These are phyloP conservation scores for Odontocolon sp. DNA, from an alignment of 2,888 invertebrate species.

Conservation along the genomic window DNA sequence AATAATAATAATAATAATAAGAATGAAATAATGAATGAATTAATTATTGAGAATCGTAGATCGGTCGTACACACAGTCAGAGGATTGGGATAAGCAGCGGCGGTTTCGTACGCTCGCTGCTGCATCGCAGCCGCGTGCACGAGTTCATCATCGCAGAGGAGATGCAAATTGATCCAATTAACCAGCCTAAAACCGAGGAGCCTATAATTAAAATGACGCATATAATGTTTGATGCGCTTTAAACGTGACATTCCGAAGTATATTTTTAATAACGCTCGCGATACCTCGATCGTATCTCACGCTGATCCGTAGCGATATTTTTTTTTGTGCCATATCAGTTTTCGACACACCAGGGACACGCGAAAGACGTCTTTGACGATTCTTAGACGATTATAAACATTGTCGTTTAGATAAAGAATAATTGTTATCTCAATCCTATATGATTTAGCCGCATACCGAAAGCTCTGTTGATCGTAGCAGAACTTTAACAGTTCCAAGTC, in stretches of 20 bases:
- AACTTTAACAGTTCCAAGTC: no score
- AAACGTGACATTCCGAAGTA: conserved; percentile 39
- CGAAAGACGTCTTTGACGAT: conserved; percentile 2
- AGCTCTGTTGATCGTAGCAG: conserved; percentile 31
- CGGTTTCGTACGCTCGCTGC: conserved; percentile 44
- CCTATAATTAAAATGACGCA: conserved; percentile 59
- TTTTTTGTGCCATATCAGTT: background rate
- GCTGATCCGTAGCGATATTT: conserved; percentile 6
- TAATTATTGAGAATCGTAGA: conserved; percentile 17
- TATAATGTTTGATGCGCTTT: conserved; percentile 52
- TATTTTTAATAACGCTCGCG: conserved; percentile 24
- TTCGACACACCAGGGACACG: conserved; percentile 28
- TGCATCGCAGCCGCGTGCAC: conserved; percentile 56
- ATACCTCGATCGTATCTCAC: conserved; percentile 29
- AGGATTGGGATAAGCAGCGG: background rate
- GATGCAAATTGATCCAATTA: conserved; percentile 75
- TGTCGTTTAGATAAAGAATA: conserved; percentile 10
- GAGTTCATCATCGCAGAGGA: conserved; percentile 55
- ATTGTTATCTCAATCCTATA: conserved; percentile 21
- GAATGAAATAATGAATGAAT: conserved; percentile 38
- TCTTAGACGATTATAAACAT: conserved; percentile 2
- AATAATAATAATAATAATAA: conserved; percentile 57
- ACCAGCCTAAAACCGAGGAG: conserved; percentile 73
- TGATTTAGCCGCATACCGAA: conserved; percentile 37
- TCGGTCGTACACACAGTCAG: conserved; percentile 28